Conservation (phyloP, 2,797 vertebrate species). For the Knipowitschia caucasica region DNA sequence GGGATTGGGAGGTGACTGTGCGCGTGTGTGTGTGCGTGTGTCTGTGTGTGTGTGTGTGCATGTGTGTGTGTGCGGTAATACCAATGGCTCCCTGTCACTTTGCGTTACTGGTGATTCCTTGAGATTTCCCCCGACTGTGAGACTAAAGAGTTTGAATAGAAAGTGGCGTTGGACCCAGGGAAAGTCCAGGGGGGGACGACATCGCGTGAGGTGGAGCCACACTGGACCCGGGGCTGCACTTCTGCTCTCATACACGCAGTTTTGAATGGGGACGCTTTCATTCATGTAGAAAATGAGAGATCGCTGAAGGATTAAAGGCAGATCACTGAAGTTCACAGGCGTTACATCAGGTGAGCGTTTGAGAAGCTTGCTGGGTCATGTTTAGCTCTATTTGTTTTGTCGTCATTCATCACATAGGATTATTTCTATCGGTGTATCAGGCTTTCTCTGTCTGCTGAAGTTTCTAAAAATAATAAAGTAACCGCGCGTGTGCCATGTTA, state of each 20-base stretch:
- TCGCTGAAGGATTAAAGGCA: slow-evolving; percentile 48
- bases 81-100: slow-evolving; percentile 72
- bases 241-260: slow-evolving; percentile 27
- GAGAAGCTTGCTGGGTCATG: background rate
- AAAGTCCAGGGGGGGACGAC: slow-evolving; percentile 18
- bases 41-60: slow-evolving; percentile 49
- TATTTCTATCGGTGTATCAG: too few species aligned
- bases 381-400: background rate
- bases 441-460: too few species aligned
- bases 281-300: slow-evolving; percentile 49
- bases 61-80: slow-evolving; percentile 71
- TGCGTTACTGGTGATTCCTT: slow-evolving; percentile 79
- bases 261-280: slow-evolving; percentile 31
- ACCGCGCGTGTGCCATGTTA: too few species aligned
- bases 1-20: slow-evolving; percentile 44
- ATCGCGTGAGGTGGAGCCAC: slow-evolving; percentile 42
- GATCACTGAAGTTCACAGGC: slow-evolving; percentile 39
- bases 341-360: slow-evolving; percentile 57
- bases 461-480: too few species aligned
- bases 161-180: slow-evolving; percentile 56
- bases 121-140: slow-evolving; percentile 74
- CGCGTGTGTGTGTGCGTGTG: slow-evolving; percentile 32
- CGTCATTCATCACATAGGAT: background rate
- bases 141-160: slow-evolving; percentile 66
- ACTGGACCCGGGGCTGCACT: slow-evolving; percentile 41